Evolutionary conservation across 1,140 invertebrate species (phyloP).

Genomic region (Diorhabda elongata): DNA sequence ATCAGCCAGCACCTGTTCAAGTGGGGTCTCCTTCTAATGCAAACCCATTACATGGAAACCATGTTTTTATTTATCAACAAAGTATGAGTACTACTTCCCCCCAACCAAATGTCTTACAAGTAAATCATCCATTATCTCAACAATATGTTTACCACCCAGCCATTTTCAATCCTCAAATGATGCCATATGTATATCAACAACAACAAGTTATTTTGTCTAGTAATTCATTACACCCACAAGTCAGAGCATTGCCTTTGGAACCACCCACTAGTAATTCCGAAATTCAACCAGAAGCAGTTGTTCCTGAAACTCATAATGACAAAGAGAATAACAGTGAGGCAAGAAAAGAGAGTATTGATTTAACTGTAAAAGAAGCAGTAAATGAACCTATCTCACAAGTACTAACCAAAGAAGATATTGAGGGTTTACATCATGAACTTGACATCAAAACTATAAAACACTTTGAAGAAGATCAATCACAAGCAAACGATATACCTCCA

Average conservation of each 20-base stretch:
- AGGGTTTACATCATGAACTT: conserved; percentile 7
- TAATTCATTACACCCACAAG: conserved; percentile 32
- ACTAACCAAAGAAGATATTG: conserved; percentile 12
- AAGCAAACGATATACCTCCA: conserved; percentile 8
- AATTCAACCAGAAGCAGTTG: not conserved
- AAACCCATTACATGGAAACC: conserved; percentile 35
- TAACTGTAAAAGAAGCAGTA: conserved; percentile 1
- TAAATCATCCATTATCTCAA: conserved; percentile 48
- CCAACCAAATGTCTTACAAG: conserved; percentile 35
- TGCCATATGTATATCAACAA: conserved; percentile 55
- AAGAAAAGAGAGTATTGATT: conserved; percentile 7
- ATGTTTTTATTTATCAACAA: conserved; percentile 56
- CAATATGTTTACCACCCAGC: conserved; percentile 55
- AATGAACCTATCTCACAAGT: no score
- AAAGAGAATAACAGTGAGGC: conserved; percentile 18
- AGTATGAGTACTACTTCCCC: conserved; percentile 54
- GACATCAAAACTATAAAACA: conserved; percentile 14
- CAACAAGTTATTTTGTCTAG: conserved; percentile 56
- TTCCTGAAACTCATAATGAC: conserved; percentile 16
- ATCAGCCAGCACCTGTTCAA: conserved; percentile 20
- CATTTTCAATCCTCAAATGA: conserved; percentile 53
- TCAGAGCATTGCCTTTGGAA: conserved; percentile 35
- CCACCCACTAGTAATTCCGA: conserved; percentile 8
- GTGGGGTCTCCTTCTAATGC: conserved; percentile 20
- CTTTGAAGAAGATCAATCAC: conserved; percentile 10